Evolutionary conservation across 2,888 invertebrate species (phyloP).

Genomic region (Phragmatobia fuliginosa): DNA sequence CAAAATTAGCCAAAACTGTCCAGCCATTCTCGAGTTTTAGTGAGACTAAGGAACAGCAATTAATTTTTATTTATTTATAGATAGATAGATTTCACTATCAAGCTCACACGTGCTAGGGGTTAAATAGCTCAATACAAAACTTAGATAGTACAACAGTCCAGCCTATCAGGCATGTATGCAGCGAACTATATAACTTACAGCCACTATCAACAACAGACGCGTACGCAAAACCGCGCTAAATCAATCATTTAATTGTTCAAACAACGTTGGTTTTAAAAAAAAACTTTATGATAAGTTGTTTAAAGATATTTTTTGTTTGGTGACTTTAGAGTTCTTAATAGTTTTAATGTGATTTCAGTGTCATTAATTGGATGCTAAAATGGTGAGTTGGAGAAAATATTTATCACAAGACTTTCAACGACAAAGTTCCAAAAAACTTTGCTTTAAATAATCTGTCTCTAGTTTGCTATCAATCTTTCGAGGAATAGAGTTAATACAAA

Average conservation of each 20-base stretch:
- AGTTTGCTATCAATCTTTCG: neutral
- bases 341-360: constrained; percentile 14
- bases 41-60: no score
- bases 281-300: neutral
- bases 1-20: no score
- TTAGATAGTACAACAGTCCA: neutral
- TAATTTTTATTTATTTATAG: no score
- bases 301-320: neutral
- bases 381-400: constrained; percentile 12
- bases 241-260: constrained; percentile 9
- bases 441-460: neutral
- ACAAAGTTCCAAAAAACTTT: neutral
- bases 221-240: constrained; percentile 13
- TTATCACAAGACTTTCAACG: neutral
- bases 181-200: constrained; percentile 21
- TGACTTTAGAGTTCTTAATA: neutral
- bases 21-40: no score
- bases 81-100: no score
- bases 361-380: constrained; percentile 15
- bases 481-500: neutral
- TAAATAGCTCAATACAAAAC: neutral
- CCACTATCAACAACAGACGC: constrained; percentile 17
- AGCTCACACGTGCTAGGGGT: neutral
- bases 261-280: constrained; percentile 11
- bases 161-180: constrained; percentile 12